A percentile compares a stretch with the other conserved stretches of the same genome.
phyloP scores from a whole-genome alignment of 64 coral and sea anemone genomes.

The Actinia equina region DNA sequence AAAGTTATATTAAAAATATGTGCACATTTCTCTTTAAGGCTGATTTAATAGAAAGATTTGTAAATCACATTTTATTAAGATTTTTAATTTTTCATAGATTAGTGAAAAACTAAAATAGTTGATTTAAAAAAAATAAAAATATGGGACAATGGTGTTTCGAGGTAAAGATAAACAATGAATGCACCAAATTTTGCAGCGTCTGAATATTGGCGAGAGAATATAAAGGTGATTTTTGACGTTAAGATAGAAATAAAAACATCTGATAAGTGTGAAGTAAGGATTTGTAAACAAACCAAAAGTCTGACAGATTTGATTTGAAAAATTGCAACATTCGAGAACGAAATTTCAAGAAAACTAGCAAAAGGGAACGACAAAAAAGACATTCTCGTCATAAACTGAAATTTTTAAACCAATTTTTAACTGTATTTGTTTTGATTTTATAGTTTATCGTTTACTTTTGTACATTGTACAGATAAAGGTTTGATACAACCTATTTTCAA shows the following conservation, averaged over 20 bases:
- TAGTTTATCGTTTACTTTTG: not conserved
- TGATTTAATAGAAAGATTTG: not conserved
- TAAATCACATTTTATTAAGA: not conserved
- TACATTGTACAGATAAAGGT: not conserved
- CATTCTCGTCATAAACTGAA: not conserved
- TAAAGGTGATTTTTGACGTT: too few species aligned
- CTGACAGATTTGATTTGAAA: not conserved
- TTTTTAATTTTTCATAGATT: not conserved
- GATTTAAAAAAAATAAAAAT: not conserved
- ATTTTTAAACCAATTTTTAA: not conserved
- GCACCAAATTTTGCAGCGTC: not conserved
- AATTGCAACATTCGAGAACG: not conserved
- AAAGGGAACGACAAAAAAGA: not conserved
- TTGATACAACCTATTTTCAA: not conserved
- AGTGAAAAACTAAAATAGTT: not conserved
- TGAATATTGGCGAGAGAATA: not conserved
- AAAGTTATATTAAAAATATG: not conserved
- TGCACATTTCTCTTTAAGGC: not conserved
- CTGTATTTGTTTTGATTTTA: not conserved
- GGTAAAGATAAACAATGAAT: not conserved
- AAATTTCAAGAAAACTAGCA: not conserved
- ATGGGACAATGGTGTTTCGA: not conserved
- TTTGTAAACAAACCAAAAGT: not conserved
- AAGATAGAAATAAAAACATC: not conserved
- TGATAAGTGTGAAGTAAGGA: not conserved